A percentile compares a stretch with the other conserved stretches of the same genome.
phyloP scores from a whole-genome alignment of 1,140 invertebrate genomes.

The Calliopsis andreniformis region DNA sequence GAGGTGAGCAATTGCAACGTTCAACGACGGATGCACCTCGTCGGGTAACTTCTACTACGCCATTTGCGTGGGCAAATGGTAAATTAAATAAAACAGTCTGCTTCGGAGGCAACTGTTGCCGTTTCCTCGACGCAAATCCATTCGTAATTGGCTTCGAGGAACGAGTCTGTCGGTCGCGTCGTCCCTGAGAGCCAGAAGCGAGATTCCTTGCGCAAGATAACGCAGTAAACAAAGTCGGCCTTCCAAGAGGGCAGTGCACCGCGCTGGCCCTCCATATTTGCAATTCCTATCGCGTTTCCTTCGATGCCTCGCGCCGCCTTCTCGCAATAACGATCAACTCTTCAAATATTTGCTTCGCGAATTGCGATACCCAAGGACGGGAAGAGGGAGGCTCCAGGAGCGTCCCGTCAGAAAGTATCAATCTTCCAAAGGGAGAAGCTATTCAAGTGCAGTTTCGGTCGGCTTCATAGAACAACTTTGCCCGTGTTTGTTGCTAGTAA shows the following conservation, averaged over 20 bases:
- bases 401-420: not conserved
- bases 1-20: too few relatives aligned
- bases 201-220: conserved; percentile 41
- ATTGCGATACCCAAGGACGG: not conserved
- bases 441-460: not conserved
- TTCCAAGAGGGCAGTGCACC: conserved; percentile 55
- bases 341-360: conserved; percentile 5
- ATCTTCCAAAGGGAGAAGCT: not conserved
- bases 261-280: conserved; percentile 34
- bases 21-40: too few relatives aligned
- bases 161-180: not conserved
- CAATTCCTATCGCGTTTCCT: conserved; percentile 36
- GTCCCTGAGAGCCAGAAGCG: conserved; percentile 4
- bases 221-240: conserved; percentile 57
- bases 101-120: too few relatives aligned
- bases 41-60: too few relatives aligned
- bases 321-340: conserved; percentile 11
- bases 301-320: not conserved
- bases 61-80: too few relatives aligned
- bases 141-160: not conserved
- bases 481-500: not conserved
- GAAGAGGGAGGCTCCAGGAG: not conserved
- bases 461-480: not conserved
- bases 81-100: too few relatives aligned
- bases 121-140: too few relatives aligned